These are phyloP conservation scores for Orius insidiosus DNA, from an alignment of 1,140 invertebrate species.

Conservation along the genomic window DNA sequence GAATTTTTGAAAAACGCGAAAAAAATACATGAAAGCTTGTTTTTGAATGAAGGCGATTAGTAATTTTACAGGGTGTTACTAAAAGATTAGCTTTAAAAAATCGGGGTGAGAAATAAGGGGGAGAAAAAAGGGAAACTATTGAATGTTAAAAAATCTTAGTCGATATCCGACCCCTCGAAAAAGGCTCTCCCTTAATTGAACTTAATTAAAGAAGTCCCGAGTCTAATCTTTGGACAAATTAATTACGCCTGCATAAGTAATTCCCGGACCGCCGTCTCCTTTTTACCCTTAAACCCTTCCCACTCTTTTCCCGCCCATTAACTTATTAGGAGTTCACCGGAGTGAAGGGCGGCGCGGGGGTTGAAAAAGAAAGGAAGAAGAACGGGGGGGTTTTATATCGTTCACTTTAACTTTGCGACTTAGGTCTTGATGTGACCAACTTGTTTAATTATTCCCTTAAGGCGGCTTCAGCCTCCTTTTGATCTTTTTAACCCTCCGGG, in stretches of 20 bases:
- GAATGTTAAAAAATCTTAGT: too few relatives aligned
- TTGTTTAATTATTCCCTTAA: slow-evolving; percentile 15
- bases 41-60: too few relatives aligned
- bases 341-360: background rate
- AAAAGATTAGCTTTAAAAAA: too few relatives aligned
- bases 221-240: slow-evolving; percentile 20
- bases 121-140: too few relatives aligned
- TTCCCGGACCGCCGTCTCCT: slow-evolving; percentile 6
- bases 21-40: too few relatives aligned
- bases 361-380: background rate
- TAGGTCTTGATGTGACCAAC: slow-evolving; percentile 16
- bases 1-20: too few relatives aligned
- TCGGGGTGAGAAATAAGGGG: too few relatives aligned
- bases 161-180: background rate
- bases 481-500: slow-evolving; percentile 14
- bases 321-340: slow-evolving; percentile 16
- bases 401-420: slow-evolving; percentile 9
- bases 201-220: slow-evolving; percentile 19
- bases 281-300: background rate
- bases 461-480: slow-evolving; percentile 9
- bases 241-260: slow-evolving; percentile 20
- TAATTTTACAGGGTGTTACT: too few relatives aligned
- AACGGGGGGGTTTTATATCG: slow-evolving; percentile 9
- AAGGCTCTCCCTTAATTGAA: slow-evolving; percentile 17
- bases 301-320: slow-evolving; percentile 17